phyloP scores from a whole-genome alignment of 2,113 vertebrate species.

The Calidris pugnax region DNA sequence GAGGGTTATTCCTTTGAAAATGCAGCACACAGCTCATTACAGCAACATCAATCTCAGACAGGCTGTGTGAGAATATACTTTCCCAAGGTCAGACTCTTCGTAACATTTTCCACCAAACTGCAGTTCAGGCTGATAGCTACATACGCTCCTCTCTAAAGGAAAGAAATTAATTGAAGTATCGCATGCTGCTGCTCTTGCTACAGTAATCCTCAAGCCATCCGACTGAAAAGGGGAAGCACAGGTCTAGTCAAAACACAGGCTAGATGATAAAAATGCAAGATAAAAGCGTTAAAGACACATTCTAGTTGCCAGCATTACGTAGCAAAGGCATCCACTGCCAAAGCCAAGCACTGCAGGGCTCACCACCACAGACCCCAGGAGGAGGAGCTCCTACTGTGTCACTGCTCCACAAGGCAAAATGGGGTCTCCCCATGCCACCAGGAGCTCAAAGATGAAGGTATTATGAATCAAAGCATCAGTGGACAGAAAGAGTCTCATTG shows the following conservation, averaged over 20 bases:
- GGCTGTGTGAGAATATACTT: neutral
- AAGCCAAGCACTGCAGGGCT: accelerated
- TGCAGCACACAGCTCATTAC: slow-evolving; percentile 13
- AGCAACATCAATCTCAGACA: neutral
- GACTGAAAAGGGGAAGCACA: slow-evolving; percentile 20
- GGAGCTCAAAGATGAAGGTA: neutral
- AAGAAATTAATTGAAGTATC: slow-evolving; percentile 1
- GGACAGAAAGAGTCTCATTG: neutral
- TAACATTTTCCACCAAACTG: neutral
- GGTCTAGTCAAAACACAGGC: neutral
- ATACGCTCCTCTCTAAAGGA: neutral
- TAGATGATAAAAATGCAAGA: neutral
- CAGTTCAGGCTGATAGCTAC: slow-evolving; percentile 2
- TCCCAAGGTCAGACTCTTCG: neutral
- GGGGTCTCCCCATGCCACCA: neutral
- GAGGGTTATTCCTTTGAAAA: slow-evolving; percentile 9
- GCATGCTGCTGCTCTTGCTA: neutral
- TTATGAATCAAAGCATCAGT: neutral
- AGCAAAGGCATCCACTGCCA: accelerated
- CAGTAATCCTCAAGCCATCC: slow-evolving; percentile 10
- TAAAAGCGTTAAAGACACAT: neutral
- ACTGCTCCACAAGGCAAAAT: neutral
- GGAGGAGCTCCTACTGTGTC: neutral
- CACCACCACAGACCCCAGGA: accelerated
- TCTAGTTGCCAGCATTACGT: accelerated